phyloP scores from a whole-genome alignment of 2,888 invertebrate species.

The Melanostoma mellinum region DNA sequence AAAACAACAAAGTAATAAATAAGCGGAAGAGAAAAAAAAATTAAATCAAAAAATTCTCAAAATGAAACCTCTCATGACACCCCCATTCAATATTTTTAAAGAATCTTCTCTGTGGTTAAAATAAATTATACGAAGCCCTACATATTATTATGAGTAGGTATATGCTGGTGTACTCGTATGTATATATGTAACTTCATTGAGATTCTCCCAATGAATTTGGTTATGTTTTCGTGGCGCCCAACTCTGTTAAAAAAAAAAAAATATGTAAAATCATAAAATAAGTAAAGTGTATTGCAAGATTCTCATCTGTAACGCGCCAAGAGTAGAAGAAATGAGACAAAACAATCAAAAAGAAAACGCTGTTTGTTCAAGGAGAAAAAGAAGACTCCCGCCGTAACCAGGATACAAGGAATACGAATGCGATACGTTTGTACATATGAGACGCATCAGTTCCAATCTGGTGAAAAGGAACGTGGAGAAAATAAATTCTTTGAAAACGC shows the following conservation, averaged over 20 bases:
- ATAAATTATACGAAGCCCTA: not conserved
- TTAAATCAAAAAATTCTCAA: not conserved
- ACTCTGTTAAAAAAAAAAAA: not conserved
- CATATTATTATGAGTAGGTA: too few relatives aligned
- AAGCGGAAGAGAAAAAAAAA: constrained; percentile 3
- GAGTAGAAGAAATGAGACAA: constrained; percentile 5
- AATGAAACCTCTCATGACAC: constrained; percentile 7
- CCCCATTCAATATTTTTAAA: not conserved
- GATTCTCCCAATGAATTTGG: constrained; percentile 14
- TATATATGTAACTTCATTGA: constrained; percentile 9
- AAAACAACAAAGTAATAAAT: constrained; percentile 19
- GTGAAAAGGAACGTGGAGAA: not conserved
- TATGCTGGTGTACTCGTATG: not conserved
- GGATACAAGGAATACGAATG: too few relatives aligned
- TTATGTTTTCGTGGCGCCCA: not conserved
- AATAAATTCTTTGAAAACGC: constrained; percentile 6
- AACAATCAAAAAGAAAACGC: not conserved
- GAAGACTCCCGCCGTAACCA: not conserved
- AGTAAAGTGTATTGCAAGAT: constrained; percentile 17
- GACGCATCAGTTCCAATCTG: not conserved
- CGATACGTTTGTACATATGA: not conserved
- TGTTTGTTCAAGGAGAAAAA: constrained; percentile 2
- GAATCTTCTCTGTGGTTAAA: constrained; percentile 12
- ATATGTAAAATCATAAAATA: constrained; percentile 8
- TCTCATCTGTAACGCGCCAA: constrained; percentile 6